A percentile compares a stretch with the other conserved stretches of the same genome.
phyloP scores from a whole-genome alignment of 2,888 invertebrate genomes.

The Xestia sexstrigata region DNA sequence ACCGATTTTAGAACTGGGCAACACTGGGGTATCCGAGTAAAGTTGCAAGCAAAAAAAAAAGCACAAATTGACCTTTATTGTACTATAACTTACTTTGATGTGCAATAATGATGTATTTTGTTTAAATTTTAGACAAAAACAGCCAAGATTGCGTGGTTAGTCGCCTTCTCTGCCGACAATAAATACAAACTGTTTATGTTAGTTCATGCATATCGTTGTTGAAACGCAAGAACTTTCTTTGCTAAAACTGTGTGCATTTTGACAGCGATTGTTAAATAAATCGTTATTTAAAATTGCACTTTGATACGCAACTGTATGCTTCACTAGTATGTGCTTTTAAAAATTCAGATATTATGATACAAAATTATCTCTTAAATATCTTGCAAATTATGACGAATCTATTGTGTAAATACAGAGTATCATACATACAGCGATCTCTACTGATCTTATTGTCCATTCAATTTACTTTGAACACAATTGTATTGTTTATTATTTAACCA shows the following conservation, averaged over 20 bases:
- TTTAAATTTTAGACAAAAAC: constrained; percentile 74
- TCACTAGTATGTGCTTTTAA: not conserved
- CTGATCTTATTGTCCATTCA: constrained; percentile 30
- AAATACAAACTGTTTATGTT: constrained; percentile 69
- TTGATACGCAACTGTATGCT: not conserved
- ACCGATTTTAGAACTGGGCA: constrained; percentile 4
- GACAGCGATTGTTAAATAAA: constrained; percentile 12
- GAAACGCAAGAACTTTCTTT: constrained; percentile 4
- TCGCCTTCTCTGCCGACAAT: constrained; percentile 82
- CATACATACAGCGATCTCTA: not conserved
- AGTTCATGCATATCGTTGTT: constrained; percentile 51
- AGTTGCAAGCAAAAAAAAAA: constrained; percentile 32
- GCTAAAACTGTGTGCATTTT: constrained; percentile 25
- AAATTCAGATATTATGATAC: not conserved
- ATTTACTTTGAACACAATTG: constrained; percentile 14
- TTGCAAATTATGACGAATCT: not conserved
- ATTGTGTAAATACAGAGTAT: not conserved
- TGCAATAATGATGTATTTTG: constrained; percentile 76
- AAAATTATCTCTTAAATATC: not conserved
- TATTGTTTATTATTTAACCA: constrained; percentile 13
- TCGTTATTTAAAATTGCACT: not conserved
- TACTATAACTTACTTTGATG: constrained; percentile 79
- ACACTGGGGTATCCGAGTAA: not conserved
- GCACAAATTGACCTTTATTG: constrained; percentile 27
- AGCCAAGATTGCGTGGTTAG: constrained; percentile 74